These are phyloP conservation scores for Triops cancriformis DNA, from an alignment of 1,140 invertebrate species.

Conservation along the genomic window DNA sequence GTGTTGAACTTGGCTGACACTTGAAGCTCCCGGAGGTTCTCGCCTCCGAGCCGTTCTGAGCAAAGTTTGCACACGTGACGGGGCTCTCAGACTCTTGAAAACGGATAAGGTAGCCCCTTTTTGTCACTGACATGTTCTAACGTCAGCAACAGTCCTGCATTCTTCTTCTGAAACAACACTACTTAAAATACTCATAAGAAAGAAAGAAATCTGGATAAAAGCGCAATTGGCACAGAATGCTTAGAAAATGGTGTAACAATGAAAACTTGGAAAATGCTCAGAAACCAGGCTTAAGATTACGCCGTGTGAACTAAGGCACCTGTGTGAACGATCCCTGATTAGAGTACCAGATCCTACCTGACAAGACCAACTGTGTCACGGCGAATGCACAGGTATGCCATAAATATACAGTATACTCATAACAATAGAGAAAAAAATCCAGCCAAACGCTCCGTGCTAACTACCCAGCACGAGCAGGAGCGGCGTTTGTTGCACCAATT, in stretches of 20 bases:
- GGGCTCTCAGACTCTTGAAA: constrained; percentile 1
- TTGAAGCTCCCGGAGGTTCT: not conserved
- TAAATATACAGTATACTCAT: no score
- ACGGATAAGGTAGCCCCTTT: not conserved
- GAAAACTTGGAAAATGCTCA: not conserved
- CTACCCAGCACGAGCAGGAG: no score
- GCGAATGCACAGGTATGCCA: no score
- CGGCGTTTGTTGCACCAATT: no score
- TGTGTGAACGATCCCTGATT: not conserved
- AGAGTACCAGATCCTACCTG: no score
- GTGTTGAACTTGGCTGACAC: not conserved
- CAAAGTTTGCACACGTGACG: constrained; percentile 4
- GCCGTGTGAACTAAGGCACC: not conserved
- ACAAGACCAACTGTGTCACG: no score
- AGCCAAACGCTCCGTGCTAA: no score
- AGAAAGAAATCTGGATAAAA: not conserved
- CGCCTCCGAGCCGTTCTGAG: not conserved
- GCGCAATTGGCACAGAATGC: not conserved
- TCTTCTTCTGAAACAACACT: not conserved
- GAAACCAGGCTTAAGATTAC: not conserved
- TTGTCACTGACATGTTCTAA: not conserved
- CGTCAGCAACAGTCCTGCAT: not conserved
- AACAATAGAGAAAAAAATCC: no score
- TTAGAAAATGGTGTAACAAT: not conserved
- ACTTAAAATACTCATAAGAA: not conserved